These are phyloP conservation scores for Neoaliturus tenellus DNA, from an alignment of 2,888 invertebrate species.

Conservation along the genomic window DNA sequence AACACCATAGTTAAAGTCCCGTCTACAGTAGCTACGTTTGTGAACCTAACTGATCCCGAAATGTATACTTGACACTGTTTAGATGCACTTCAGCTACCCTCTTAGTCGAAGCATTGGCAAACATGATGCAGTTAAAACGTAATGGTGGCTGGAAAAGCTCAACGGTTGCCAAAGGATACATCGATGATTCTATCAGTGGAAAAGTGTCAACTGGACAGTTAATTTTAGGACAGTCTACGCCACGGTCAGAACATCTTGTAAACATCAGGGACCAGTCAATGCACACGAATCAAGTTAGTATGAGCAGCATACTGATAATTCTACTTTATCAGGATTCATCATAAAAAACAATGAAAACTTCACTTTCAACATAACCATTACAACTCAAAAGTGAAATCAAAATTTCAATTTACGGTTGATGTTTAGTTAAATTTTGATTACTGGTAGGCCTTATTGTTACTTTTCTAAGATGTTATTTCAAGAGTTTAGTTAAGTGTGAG, in stretches of 20 bases:
- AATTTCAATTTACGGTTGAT: neutral
- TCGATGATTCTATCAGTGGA: neutral
- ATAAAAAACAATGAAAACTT: neutral
- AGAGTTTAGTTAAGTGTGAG: neutral
- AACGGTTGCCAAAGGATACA: conserved; percentile 24
- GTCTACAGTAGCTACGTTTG: neutral
- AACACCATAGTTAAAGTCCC: neutral
- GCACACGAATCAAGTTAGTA: neutral
- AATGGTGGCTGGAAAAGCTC: conserved; percentile 26
- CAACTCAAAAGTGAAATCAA: neutral
- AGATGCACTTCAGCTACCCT: conserved; percentile 29
- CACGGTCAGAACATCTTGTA: neutral
- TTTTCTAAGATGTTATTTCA: no score
- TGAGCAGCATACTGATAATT: neutral
- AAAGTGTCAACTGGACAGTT: neutral
- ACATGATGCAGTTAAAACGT: conserved; percentile 23
- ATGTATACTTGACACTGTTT: neutral
- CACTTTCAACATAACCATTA: neutral
- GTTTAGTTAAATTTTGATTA: neutral
- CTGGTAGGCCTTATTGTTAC: no score
- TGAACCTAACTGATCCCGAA: conserved; percentile 2
- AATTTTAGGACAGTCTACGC: conserved; percentile 16
- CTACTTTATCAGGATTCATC: neutral
- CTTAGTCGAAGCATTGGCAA: conserved; percentile 15
- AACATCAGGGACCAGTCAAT: neutral